Conservation (phyloP, 1,140 invertebrate species). For the Drosophila pseudoananassae region DNA sequence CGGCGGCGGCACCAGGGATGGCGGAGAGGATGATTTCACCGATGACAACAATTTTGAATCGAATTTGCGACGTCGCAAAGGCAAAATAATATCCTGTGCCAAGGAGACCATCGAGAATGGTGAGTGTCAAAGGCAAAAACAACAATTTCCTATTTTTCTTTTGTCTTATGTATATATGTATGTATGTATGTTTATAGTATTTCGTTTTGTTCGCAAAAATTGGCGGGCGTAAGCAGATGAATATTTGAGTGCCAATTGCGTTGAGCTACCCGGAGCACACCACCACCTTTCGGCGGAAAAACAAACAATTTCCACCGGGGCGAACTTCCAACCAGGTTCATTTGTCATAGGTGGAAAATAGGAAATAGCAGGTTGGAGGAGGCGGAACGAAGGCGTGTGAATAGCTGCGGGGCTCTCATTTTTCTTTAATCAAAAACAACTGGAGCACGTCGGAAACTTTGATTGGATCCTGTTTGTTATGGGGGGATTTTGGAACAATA, state of each 20-base stretch:
- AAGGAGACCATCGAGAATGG: slow-evolving; percentile 84
- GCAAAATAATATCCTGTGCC: slow-evolving; percentile 84
- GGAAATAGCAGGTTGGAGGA: neutral
- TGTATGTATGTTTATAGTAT: neutral
- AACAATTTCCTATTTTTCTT: slow-evolving; percentile 1
- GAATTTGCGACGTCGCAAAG: slow-evolving; percentile 83
- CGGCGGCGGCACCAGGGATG: slow-evolving; percentile 29
- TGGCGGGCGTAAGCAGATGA: slow-evolving; percentile 13
- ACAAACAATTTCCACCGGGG: neutral
- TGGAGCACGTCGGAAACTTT: slow-evolving; percentile 8
- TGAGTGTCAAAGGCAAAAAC: slow-evolving; percentile 42
- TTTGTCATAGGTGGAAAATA: slow-evolving; percentile 11
- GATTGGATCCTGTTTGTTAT: slow-evolving; percentile 5
- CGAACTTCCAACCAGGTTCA: slow-evolving; percentile 15
- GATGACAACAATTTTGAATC: slow-evolving; percentile 84
- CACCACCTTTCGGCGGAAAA: neutral
- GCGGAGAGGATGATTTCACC: slow-evolving; percentile 73
- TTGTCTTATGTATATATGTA: neutral
- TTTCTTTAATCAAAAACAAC: slow-evolving; percentile 17
- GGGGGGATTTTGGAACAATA: neutral
- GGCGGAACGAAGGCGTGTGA: neutral
- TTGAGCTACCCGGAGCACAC: neutral
- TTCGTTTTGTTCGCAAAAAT: neutral
- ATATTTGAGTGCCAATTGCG: slow-evolving; percentile 32
- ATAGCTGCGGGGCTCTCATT: neutral